Percentiles rank a stretch among this genome's conserved stretches.
These are phyloP conservation scores for Zaprionus ornatus DNA, from an alignment of 1,140 invertebrate species.

Conservation along the genomic window DNA sequence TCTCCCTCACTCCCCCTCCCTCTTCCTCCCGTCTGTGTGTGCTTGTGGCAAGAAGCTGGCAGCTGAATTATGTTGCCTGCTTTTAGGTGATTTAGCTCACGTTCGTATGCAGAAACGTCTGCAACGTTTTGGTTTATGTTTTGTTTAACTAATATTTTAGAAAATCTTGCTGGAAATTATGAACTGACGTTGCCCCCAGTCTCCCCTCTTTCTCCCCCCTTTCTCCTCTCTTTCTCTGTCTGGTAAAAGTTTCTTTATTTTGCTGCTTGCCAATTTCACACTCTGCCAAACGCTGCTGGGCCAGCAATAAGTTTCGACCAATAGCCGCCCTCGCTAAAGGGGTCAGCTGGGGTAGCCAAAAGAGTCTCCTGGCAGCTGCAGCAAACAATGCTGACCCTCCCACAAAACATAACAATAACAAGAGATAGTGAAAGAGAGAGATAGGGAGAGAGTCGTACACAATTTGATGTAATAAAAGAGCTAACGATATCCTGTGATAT, in stretches of 20 bases:
- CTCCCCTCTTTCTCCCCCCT: slow-evolving; percentile 13
- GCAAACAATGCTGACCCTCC: slow-evolving; percentile 23
- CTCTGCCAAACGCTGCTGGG: slow-evolving; percentile 78
- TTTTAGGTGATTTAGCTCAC: slow-evolving; percentile 80
- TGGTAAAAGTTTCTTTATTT: slow-evolving; percentile 73
- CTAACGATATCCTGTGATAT: not conserved
- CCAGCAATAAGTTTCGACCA: slow-evolving; percentile 61
- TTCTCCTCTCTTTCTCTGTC: not conserved
- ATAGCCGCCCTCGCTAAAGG: slow-evolving; percentile 49
- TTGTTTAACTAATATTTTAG: slow-evolving; percentile 81
- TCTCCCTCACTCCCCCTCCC: not conserved
- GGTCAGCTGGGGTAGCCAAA: slow-evolving; percentile 25
- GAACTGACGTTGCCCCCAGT: slow-evolving; percentile 45
- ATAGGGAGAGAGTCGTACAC: not conserved
- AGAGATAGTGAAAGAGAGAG: not conserved
- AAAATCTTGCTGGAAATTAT: slow-evolving; percentile 76
- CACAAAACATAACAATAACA: slow-evolving; percentile 6
- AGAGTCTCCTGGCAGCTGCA: slow-evolving; percentile 24
- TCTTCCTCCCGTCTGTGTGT: slow-evolving; percentile 12
- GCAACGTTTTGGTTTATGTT: slow-evolving; percentile 79
- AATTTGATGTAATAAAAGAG: not conserved
- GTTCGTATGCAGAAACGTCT: slow-evolving; percentile 80
- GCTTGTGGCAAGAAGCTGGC: slow-evolving; percentile 64
- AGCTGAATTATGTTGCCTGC: slow-evolving; percentile 79
- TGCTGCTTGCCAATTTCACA: slow-evolving; percentile 78